These are phyloP conservation scores for Engystomops pustulosus DNA, from an alignment of 2,113 vertebrate species.

Conservation along the genomic window DNA sequence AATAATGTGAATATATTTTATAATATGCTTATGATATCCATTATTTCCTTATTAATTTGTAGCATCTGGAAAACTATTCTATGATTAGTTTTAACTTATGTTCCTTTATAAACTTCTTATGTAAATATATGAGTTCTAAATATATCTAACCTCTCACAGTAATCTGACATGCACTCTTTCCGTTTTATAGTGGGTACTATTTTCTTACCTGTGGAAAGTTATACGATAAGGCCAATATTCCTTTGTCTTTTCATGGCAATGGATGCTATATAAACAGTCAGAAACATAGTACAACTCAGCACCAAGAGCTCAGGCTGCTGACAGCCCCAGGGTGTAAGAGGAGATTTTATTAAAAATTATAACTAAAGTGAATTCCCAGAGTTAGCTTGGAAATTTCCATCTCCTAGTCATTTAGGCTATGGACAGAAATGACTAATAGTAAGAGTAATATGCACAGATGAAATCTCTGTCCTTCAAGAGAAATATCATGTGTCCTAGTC, in stretches of 20 bases:
- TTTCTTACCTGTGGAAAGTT: conserved; percentile 50
- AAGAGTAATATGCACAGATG: conserved; percentile 22
- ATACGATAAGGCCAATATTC: conserved; percentile 29
- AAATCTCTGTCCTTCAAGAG: conserved; percentile 17
- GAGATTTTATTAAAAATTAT: conserved; percentile 50
- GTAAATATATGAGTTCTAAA: neutral
- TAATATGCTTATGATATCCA: neutral
- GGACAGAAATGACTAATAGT: conserved; percentile 35
- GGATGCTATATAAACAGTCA: conserved; percentile 46
- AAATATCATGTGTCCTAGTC: conserved; percentile 36
- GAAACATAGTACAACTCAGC: conserved; percentile 25
- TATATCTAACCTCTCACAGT: neutral
- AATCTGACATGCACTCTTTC: conserved; percentile 21
- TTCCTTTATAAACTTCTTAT: neutral
- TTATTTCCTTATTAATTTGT: neutral
- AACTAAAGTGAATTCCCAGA: conserved; percentile 56
- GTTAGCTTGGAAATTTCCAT: conserved; percentile 46
- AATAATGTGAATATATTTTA: neutral
- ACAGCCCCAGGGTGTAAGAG: conserved; percentile 52
- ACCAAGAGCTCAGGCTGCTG: conserved; percentile 40
- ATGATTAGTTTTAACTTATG: conserved; percentile 9
- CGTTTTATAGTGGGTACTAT: conserved; percentile 33
- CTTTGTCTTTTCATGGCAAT: conserved; percentile 33
- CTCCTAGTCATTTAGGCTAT: conserved; percentile 8
- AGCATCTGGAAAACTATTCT: neutral